Percentiles rank a stretch among this genome's conserved stretches.
phyloP scores from a whole-genome alignment of 2,888 invertebrate genomes.

The Leptopterna dolabrata region DNA sequence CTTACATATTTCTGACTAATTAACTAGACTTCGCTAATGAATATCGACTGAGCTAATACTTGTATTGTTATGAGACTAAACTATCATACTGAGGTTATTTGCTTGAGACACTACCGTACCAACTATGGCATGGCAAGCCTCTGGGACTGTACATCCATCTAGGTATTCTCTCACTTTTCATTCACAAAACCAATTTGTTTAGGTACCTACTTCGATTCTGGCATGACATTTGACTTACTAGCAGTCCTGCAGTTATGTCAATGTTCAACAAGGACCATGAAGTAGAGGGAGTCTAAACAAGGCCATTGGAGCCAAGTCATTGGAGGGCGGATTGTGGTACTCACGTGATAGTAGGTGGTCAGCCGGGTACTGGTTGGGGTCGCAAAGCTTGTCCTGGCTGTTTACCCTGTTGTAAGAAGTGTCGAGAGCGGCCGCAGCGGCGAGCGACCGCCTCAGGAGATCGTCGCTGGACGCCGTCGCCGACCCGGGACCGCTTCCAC shows the following conservation, averaged over 20 bases:
- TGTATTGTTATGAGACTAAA: no score
- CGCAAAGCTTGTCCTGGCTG: conserved; percentile 80
- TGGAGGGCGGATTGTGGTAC: background rate
- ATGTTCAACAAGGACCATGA: background rate
- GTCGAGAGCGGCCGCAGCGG: conserved; percentile 62
- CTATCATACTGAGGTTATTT: no score
- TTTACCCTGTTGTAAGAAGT: conserved; percentile 71
- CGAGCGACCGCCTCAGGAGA: conserved; percentile 74
- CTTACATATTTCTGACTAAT: no score
- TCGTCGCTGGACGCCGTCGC: conserved; percentile 76
- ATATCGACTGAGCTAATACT: no score
- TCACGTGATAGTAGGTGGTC: conserved; percentile 52
- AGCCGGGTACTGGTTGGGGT: conserved; percentile 65
- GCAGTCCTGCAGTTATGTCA: background rate
- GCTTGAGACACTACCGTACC: no score
- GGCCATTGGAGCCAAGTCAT: background rate
- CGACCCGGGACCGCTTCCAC: conserved; percentile 84
- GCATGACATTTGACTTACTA: no score
- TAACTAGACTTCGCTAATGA: no score
- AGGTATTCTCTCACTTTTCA: no score
- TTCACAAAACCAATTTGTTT: no score
- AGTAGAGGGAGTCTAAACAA: background rate
- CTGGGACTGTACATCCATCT: no score
- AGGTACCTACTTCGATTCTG: no score
- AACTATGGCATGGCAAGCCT: no score